Evolutionary conservation across 2,113 vertebrate species (phyloP).

Genomic region (Corythornis vintsioides): DNA sequence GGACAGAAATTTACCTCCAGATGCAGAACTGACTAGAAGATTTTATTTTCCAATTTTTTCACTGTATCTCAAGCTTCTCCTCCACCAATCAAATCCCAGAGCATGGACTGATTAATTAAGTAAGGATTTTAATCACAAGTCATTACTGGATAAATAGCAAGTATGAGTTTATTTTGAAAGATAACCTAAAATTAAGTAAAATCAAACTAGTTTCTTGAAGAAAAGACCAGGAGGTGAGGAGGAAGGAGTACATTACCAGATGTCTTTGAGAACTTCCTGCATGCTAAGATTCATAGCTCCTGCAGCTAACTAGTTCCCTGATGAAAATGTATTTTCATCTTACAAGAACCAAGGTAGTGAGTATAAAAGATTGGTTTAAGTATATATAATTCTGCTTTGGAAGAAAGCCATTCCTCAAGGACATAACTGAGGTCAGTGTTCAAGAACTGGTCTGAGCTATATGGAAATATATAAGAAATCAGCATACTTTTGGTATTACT

Average conservation of each 20-base stretch:
- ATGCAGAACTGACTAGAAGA: background rate
- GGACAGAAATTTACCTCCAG: background rate
- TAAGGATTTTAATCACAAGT: background rate
- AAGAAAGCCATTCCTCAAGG: background rate
- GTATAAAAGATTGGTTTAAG: background rate
- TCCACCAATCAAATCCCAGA: background rate
- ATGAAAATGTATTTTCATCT: background rate
- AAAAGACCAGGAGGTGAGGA: fast-evolving
- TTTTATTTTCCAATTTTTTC: background rate
- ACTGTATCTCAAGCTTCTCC: background rate
- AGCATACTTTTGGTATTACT: fast-evolving
- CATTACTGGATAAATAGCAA: background rate
- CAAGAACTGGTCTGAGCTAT: background rate
- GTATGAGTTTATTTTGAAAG: background rate
- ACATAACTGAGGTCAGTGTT: background rate
- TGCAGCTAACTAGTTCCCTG: background rate
- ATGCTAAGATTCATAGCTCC: background rate
- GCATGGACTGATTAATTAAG: background rate
- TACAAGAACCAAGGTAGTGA: background rate
- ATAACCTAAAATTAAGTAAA: background rate
- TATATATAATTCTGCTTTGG: background rate
- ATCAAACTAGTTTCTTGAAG: background rate
- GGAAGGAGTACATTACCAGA: background rate
- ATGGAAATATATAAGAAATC: background rate
- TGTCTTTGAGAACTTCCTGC: background rate